Percentiles rank a stretch among this genome's conserved stretches.
Evolutionary conservation across 2,888 invertebrate genomes (phyloP).

Genomic region (Hydrotaea diabolus): DNA sequence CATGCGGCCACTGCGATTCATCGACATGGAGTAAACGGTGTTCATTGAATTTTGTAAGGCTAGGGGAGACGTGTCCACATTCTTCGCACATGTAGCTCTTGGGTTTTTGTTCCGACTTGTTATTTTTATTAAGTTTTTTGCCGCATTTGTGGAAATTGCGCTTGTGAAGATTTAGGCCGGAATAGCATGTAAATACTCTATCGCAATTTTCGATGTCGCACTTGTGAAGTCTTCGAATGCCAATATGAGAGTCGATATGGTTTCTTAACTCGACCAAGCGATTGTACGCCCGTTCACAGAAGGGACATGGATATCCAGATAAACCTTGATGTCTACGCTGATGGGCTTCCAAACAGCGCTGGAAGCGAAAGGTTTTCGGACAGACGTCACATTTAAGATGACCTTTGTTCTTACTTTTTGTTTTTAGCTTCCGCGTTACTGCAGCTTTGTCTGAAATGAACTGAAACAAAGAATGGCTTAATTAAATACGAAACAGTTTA

Average conservation of each 20-base stretch:
- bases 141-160: constrained; percentile 73
- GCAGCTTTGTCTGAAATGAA: not conserved
- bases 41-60: constrained; percentile 47
- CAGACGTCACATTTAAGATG: not conserved
- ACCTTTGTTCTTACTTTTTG: not conserved
- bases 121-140: constrained; percentile 69
- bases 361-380: not conserved
- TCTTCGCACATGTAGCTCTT: constrained; percentile 75
- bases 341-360: not conserved
- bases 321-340: not conserved
- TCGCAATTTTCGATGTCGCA: constrained; percentile 67
- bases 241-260: constrained; percentile 33
- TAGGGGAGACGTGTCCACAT: constrained; percentile 61
- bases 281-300: not conserved
- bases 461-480: not conserved
- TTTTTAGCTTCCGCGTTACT: not conserved
- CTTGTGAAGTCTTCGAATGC: constrained; percentile 16
- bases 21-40: constrained; percentile 75
- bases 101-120: no score
- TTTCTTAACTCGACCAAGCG: not conserved
- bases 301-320: not conserved
- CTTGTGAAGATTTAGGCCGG: constrained; percentile 73
- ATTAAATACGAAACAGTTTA: no score
- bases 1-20: constrained; percentile 73
- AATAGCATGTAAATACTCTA: constrained; percentile 67